Conservation (phyloP, 2,113 vertebrate genomes). For the Cinclus cinclus region DNA sequence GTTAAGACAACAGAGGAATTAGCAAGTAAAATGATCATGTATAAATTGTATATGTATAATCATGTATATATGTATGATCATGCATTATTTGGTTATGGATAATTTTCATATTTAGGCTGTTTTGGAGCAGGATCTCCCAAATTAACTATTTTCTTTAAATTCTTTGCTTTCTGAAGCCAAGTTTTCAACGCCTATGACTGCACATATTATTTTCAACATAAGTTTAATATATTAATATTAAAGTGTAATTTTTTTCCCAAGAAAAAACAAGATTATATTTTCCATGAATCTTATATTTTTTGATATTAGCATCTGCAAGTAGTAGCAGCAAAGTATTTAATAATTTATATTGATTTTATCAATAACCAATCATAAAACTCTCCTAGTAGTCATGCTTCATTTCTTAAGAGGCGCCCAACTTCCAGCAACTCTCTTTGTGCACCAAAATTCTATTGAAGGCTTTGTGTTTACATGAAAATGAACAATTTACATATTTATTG, state of each 20-base stretch:
- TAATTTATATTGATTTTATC: neutral
- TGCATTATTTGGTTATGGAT: neutral
- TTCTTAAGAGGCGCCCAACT: neutral
- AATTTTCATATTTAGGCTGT: neutral
- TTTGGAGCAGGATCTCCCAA: accelerated
- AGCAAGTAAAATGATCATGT: neutral
- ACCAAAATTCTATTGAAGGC: neutral
- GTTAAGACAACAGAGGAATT: neutral
- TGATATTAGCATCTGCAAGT: neutral
- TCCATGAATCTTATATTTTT: neutral
- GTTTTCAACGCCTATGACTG: neutral
- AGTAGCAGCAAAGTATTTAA: neutral
- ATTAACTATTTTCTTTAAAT: neutral
- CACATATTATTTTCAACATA: neutral
- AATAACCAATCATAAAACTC: neutral
- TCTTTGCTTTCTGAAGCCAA: neutral
- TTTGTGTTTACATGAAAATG: conserved; percentile 38
- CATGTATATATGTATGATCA: neutral
- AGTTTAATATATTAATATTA: neutral
- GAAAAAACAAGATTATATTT: neutral
- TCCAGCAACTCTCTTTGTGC: neutral
- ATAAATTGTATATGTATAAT: neutral
- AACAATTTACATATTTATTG: conserved; percentile 71
- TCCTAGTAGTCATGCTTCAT: neutral
- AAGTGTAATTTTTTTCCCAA: neutral